Evolutionary conservation across 2,888 invertebrate genomes (phyloP).

Genomic region (Hypomecis atomaria): DNA sequence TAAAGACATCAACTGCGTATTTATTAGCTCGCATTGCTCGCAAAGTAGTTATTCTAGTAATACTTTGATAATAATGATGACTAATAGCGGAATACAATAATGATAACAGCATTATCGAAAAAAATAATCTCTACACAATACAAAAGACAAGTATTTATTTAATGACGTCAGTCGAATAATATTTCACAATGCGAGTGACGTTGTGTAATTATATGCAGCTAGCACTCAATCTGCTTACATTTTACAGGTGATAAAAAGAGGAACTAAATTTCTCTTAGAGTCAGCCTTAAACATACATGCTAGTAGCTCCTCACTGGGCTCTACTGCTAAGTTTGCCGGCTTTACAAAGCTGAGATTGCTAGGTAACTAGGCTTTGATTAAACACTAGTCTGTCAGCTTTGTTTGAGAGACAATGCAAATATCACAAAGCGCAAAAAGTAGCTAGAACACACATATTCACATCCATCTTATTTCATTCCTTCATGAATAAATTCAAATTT

Average conservation of each 20-base stretch:
- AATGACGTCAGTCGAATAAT: slow-evolving; percentile 35
- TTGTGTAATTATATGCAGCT: slow-evolving; percentile 30
- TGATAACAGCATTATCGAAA: not conserved
- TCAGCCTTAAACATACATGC: not conserved
- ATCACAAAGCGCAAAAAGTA: slow-evolving; percentile 19
- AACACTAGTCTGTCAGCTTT: slow-evolving; percentile 26
- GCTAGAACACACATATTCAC: not conserved
- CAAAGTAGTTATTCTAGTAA: not conserved
- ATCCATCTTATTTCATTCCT: no score
- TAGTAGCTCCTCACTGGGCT: not conserved
- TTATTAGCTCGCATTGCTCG: not conserved
- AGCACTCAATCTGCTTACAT: not conserved
- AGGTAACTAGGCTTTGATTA: slow-evolving; percentile 20
- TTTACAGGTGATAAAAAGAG: not conserved
- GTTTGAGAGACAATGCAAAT: slow-evolving; percentile 17
- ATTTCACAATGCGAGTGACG: slow-evolving; percentile 43
- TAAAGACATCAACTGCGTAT: no score
- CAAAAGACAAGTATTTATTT: slow-evolving; percentile 16
- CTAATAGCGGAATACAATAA: no score
- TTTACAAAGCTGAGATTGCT: slow-evolving; percentile 15
- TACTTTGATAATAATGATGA: no score
- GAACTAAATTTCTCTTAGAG: not conserved
- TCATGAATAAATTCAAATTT: no score
- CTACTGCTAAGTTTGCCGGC: not conserved
- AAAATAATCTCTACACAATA: not conserved